Conservation (phyloP, 2,797 vertebrate species). For the Acanthiza pusilla region DNA sequence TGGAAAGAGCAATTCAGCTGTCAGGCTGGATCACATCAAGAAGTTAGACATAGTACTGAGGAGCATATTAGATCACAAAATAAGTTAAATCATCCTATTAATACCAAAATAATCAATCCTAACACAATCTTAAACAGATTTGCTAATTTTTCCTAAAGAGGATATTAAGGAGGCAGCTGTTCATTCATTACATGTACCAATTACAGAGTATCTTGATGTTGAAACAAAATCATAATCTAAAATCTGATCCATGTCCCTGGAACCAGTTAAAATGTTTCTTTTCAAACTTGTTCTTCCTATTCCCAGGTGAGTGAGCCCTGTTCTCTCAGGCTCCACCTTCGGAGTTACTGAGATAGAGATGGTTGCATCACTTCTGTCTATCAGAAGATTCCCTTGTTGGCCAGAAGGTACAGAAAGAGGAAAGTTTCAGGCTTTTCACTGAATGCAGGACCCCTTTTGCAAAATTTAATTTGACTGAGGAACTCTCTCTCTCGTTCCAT, state of each 20-base stretch:
- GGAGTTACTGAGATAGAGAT: not conserved
- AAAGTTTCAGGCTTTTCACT: not conserved
- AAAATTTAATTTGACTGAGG: not conserved
- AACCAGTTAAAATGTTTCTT: not conserved
- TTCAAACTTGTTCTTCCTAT: not conserved
- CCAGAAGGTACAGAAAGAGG: not conserved
- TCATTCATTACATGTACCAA: rapidly evolving
- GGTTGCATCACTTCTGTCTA: not conserved
- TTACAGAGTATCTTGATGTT: not conserved
- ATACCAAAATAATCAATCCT: not conserved
- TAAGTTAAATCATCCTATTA: not conserved
- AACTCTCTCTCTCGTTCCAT: not conserved
- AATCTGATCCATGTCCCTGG: not conserved
- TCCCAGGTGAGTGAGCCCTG: not conserved
- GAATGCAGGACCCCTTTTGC: not conserved
- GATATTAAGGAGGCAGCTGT: not conserved
- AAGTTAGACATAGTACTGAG: not conserved
- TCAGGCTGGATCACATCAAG: constrained; percentile 9
- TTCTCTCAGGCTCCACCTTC: not conserved
- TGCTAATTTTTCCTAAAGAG: not conserved
- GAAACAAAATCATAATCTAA: not conserved
- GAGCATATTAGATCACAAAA: not conserved
- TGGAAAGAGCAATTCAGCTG: constrained; percentile 4
- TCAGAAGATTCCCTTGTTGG: not conserved
- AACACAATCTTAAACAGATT: not conserved